A percentile compares a stretch with the other conserved stretches of the same genome.
phyloP scores from a whole-genome alignment of 2,888 invertebrate genomes.

The Ophion slaviceki region DNA sequence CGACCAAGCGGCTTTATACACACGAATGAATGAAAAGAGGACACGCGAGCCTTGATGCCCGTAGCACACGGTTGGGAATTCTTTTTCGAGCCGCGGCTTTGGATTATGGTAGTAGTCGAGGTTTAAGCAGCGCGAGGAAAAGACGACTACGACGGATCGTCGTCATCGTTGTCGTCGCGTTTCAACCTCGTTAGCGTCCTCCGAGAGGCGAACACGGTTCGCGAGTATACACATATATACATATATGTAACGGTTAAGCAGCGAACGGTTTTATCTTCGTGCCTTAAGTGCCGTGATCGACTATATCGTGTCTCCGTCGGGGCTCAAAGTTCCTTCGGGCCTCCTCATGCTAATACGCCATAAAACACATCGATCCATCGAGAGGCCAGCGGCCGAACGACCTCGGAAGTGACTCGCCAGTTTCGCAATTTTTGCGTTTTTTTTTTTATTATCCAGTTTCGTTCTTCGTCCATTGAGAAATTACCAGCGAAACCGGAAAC shows the following conservation, averaged over 20 bases:
- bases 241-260: slow-evolving; percentile 31
- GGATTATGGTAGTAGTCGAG: slow-evolving; percentile 77
- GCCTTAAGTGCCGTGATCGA: slow-evolving; percentile 78
- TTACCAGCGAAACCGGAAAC: slow-evolving; percentile 47
- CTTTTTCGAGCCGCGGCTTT: slow-evolving; percentile 43
- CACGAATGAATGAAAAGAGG: slow-evolving; percentile 73
- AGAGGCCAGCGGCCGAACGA: slow-evolving; percentile 30
- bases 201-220: slow-evolving; percentile 61
- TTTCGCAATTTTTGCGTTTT: slow-evolving; percentile 34
- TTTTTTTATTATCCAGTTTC: slow-evolving; percentile 8
- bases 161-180: slow-evolving; percentile 56
- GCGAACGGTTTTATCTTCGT: slow-evolving; percentile 73
- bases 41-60: slow-evolving; percentile 56
- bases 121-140: slow-evolving; percentile 74
- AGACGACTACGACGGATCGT: slow-evolving; percentile 67
- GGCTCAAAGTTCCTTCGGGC: slow-evolving; percentile 14
- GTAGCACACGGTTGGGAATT: slow-evolving; percentile 28
- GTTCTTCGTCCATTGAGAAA: slow-evolving; percentile 28
- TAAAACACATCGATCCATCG: slow-evolving; percentile 50
- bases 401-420: slow-evolving; percentile 61
- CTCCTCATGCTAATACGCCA: slow-evolving; percentile 47
- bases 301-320: slow-evolving; percentile 70
- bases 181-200: slow-evolving; percentile 75
- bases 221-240: slow-evolving; percentile 39
- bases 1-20: not conserved